Conservation (phyloP, 2,113 vertebrate genomes). For the Neodontobutis hainanensis region DNA sequence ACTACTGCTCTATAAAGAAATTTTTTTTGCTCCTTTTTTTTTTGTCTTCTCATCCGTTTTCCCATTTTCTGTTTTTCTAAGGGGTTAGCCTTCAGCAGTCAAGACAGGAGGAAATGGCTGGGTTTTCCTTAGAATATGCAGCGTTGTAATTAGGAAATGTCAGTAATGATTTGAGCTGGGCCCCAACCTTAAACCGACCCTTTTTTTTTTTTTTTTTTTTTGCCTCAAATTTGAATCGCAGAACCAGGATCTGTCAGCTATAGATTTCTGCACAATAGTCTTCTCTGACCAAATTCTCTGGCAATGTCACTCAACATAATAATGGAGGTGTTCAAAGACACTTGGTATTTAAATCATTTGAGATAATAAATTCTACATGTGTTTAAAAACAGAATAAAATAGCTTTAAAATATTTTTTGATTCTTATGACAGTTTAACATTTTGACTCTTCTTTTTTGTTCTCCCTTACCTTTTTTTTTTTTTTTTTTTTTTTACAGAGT, state of each 20-base stretch:
- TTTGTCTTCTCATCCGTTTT: conserved; percentile 33
- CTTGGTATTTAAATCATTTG: too few species aligned
- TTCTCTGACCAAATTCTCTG: conserved; percentile 20
- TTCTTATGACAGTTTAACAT: too few species aligned
- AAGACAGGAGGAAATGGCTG: conserved; percentile 59
- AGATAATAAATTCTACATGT: too few species aligned
- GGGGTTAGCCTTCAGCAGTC: conserved; percentile 45
- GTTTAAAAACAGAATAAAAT: too few species aligned
- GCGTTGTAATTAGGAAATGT: conserved; percentile 64
- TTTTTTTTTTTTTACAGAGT: conserved; percentile 74
- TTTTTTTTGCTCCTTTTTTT: conserved; percentile 27
- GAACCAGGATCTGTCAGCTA: conserved; percentile 14
- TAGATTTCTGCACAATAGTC: conserved; percentile 11
- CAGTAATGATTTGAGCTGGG: conserved; percentile 63
- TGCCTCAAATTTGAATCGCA: conserved; percentile 20
- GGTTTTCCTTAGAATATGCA: conserved; percentile 64
- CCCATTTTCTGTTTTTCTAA: conserved; percentile 61
- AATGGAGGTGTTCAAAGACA: too few species aligned
- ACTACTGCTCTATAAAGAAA: conserved; percentile 46
- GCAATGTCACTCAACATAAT: neutral
- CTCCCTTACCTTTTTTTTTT: neutral
- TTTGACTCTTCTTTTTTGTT: neutral
- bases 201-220: too few species aligned
- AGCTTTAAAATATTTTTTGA: too few species aligned
- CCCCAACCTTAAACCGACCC: conserved; percentile 50